Conservation (phyloP, 2,888 invertebrate genomes). For the Orchesella flavescens region DNA sequence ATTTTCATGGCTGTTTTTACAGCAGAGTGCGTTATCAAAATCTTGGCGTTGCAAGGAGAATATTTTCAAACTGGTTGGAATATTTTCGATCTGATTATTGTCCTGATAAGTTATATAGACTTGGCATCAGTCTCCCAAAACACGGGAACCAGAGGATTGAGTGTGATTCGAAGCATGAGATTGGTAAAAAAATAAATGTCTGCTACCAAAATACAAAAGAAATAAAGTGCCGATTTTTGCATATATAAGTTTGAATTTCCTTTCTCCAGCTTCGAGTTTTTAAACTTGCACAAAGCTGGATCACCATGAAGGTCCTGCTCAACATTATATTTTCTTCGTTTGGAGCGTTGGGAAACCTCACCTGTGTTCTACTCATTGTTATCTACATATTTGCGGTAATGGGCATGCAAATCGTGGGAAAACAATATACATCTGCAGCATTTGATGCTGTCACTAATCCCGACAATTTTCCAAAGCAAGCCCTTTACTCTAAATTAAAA, state of each 20-base stretch:
- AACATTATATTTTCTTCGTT: constrained; percentile 97
- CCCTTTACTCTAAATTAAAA: neutral
- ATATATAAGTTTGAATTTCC: neutral
- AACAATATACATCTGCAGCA: constrained; percentile 90
- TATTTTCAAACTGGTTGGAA: constrained; percentile 97
- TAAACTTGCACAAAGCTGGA: constrained; percentile 97
- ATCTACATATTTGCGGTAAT: constrained; percentile 98
- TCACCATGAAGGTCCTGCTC: constrained; percentile 96
- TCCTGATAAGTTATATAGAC: constrained; percentile 92
- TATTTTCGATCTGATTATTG: constrained; percentile 95
- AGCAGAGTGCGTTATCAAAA: constrained; percentile 92
- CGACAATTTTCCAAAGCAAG: constrained; percentile 81
- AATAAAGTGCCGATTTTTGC: neutral
- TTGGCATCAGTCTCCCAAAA: constrained; percentile 77
- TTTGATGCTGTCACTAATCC: constrained; percentile 78
- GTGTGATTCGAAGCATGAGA: constrained; percentile 91
- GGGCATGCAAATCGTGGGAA: constrained; percentile 96
- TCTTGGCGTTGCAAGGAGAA: constrained; percentile 93
- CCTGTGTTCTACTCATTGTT: constrained; percentile 94
- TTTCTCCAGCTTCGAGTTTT: constrained; percentile 86
- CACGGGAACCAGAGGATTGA: constrained; percentile 76
- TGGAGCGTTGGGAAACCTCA: constrained; percentile 95
- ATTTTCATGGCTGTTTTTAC: constrained; percentile 97
- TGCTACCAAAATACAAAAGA: neutral
- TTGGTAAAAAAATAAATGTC: constrained; percentile 79